Evolutionary conservation across 1,140 invertebrate species (phyloP), one percentile per base, ranked within the genome.

Genomic region (Brevipalpus yothersi): DNA sequence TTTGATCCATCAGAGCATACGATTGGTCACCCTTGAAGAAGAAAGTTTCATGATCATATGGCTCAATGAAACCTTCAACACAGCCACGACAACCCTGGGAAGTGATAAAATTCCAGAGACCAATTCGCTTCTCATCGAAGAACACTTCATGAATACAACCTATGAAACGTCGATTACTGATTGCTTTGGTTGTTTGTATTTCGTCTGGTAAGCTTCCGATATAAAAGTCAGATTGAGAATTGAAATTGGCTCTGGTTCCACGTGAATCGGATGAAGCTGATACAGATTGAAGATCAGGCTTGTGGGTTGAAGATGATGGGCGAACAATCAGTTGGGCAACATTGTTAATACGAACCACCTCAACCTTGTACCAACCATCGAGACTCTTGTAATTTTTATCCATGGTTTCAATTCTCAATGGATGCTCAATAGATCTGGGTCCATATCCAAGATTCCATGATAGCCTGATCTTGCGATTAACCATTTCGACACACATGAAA

Each of bases 41-140:
- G 40, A 58, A 58, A 13, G 31, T 56, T 21, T n/a, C 41, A 23
- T 31, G 19, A 45, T 58, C 56, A 39, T 23, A 42, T 12, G 56
- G 56, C 51, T 65, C 63, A 15, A 59, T 58, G 8, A 61, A 53
- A 79, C 82, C 82, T 71, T 82, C 79, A 12, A 73, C 75, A 67
- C 89, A 94, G 9, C 78, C 78, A 60, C 75, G 75, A 63, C 75
- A 77, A 42, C 78, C 75, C n/a, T 72, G 69, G 39, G 75, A 69
- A 60, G 79, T 76, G 41, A 75, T 72, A 68, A 91, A 94, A 71
- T 92, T 86, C 85, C 86, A 94, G 0, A 94, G 72, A 0, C 90
- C 89, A 53, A 94, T 72, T 0, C 76, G 79, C 41, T 79, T 76
- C 7, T 80, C 81, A 70, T 93, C 84, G 1, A 88, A 72, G 61